Evolutionary conservation across 92 coral and sea anemone species (phyloP), one percentile per base, ranked within the genome.

Genomic region (Ricordea florida): DNA sequence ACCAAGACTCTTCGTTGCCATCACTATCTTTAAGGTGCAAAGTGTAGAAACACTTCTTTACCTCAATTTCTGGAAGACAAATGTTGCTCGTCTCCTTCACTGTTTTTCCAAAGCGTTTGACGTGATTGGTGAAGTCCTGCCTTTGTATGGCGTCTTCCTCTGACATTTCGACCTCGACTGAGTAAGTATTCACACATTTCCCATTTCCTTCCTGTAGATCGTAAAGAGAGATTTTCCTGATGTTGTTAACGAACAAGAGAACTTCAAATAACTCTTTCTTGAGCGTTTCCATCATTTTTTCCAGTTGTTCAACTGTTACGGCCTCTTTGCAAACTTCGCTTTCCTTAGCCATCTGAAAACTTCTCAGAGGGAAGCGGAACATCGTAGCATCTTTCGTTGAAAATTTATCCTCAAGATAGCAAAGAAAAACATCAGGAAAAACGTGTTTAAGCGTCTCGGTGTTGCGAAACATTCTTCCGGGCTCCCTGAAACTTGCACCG

Each of bases 301-400:
- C 69, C 5, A 93, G 57, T 0, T 16, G 49, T 17, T 74, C 58
- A 2, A 55, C 13, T 4, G 82, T 69, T 44, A 85, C 63, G 20
- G n/a, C n/a, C 0, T 64, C 40, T 44, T 25, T 27, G 42, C 13
- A 64, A 64, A 40, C 72, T 10, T 59, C 51, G 9, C 93, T 87
- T 17, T 45, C 65, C 2, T 21, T 10, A 4, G 92, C 91, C 85
- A 81, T 81, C 9, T 66, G 40, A 1, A 46, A 8, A 2, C 58
- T 52, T 63, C 97, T 71, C 10, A 92, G 63, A 10, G 93, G 97
- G 27, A 92, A 84, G 51, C 97, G 68, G n/a, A 92, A 92, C 88
- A 92, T 76, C 14, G 90, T 82, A 32, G 91, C 79, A 20, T 78
- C 76, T 53, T 81, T 52, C 15, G 81, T 27, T 4, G 83, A 72